Evolutionary conservation across 2,888 invertebrate genomes (phyloP).

Genomic region (Acronicta alni): DNA sequence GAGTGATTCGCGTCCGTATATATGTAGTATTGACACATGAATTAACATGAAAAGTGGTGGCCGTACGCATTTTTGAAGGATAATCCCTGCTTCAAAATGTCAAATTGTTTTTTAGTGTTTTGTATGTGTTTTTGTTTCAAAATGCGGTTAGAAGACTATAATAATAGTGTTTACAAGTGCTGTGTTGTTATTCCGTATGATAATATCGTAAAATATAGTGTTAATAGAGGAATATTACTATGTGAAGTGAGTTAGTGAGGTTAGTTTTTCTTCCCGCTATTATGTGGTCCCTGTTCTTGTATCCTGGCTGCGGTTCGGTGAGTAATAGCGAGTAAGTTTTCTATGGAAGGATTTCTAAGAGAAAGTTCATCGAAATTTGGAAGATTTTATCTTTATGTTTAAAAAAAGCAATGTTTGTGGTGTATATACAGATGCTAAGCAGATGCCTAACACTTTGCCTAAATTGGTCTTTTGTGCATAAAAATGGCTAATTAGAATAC

Average conservation of each 20-base stretch:
- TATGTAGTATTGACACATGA: slow-evolving; percentile 40
- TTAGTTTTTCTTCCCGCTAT: slow-evolving; percentile 87
- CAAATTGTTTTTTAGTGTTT: slow-evolving; percentile 83
- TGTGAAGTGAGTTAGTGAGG: slow-evolving; percentile 76
- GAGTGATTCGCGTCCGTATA: slow-evolving; percentile 70
- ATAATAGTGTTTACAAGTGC: slow-evolving; percentile 37
- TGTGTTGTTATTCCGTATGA: slow-evolving; percentile 35
- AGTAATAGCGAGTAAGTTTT: slow-evolving; percentile 84
- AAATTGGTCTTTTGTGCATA: slow-evolving; percentile 35
- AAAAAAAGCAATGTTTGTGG: slow-evolving; percentile 43
- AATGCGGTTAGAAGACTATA: slow-evolving; percentile 36
- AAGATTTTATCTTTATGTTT: slow-evolving; percentile 1
- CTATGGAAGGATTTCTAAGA: slow-evolving; percentile 76
- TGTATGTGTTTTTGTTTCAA: slow-evolving; percentile 64
- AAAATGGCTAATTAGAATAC: slow-evolving; percentile 39
- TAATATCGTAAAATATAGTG: slow-evolving; percentile 38
- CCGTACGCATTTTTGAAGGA: slow-evolving; percentile 56
- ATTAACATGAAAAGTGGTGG: slow-evolving; percentile 48
- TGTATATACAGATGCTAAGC: slow-evolving; percentile 18
- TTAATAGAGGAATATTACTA: slow-evolving; percentile 58
- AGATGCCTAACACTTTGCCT: slow-evolving; percentile 40
- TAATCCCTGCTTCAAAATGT: slow-evolving; percentile 72
- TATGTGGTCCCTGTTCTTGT: slow-evolving; percentile 66
- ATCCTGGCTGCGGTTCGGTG: slow-evolving; percentile 81
- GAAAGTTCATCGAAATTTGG: slow-evolving; percentile 6